Evolutionary conservation across 2,888 invertebrate genomes (phyloP), one percentile per base, ranked within the genome.

Genomic region (Phengaris alcon): DNA sequence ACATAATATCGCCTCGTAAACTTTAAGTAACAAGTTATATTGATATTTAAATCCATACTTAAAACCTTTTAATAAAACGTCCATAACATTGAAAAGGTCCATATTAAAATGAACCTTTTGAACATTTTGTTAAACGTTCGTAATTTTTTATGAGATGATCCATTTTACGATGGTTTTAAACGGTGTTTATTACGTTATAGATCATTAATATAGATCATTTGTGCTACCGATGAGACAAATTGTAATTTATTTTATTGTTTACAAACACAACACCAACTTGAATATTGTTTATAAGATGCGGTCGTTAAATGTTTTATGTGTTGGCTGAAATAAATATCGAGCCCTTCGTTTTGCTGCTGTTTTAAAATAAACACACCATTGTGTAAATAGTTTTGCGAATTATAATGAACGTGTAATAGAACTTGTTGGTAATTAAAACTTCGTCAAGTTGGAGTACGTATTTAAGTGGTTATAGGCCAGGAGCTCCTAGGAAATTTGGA

Each of bases 121-220:
- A 64, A 52, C 52, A 12, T 52, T 35, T 35, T 4, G 35, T 35
- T 52, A 10, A 52, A 8, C 12, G 12, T 12, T 12, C 52, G 52
- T 64, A 5, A 35, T 35, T 64, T 64, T 55, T n/a, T 15, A 64
- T 35, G 35, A 15, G 35, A 64, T 64, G 35, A 64, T 64, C 64
- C 35, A 64, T 64, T 64, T 64, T 35, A 64, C 64, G 64, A 64
- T 35, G 64, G 35, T 35, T 64, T 64, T 64, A 64, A 44, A 44
- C 64, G 35, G 64, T 12, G 64, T 64, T 64, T 64, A 64, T 64
- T 12, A 44, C 64, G 64, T 64, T 64, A 13, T 64, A 64, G 64
- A 64, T 44, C 64, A 64, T 64, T 64, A 64, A 64, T 64, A 12
- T 44, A 64, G 64, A 44, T 64, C 64, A 64, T 64, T 64, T 64